Base-by-base conservation (phyloP, 2,888 invertebrate genomes). In the Tyria jacobaeae region DNA sequence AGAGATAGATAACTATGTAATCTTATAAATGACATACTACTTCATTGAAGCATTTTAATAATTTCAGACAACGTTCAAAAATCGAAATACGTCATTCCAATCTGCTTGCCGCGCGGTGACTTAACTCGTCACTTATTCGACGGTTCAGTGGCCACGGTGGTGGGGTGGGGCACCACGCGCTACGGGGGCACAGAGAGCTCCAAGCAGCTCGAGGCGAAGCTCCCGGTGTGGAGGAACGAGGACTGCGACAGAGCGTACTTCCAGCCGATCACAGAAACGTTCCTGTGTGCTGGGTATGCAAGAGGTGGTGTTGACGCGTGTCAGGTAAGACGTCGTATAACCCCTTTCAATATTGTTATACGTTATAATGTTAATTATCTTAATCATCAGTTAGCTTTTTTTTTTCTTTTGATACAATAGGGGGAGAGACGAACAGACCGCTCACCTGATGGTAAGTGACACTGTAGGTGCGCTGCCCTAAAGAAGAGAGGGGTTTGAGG, bases 261-360 rank as follows among this genome's bases (percentile, higher is more conserved):
- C 89, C 98, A 98, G 85, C 98, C 98, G 0, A 98, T 98, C 75
- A 98, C 97, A 0, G 96, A 97, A 63, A 97, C 97, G 68, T 98
- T 98, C 86, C 91, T 98, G 27, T 98, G 98, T 82, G 98, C 98
- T 24, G 98, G 98, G 0, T 97, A 97, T 79, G 96, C 97, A 2
- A 96, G 97, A 80, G 98, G 98, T 1, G 98, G 98, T 0, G 97
- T 97, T 49, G 98, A 98, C 83, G 98, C 98, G n/a, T 98, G 98
- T 82, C 98, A 98, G 95, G 97, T 96, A 64, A 79, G n/a, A n/a
- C n/a, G n/a, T n/a, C n/a, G n/a, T n/a, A n/a, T n/a, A n/a, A n/a
- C n/a, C n/a, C n/a, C n/a, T n/a, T n/a, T n/a, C n/a, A n/a, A n/a
- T n/a, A n/a, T n/a, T n/a, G n/a, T n/a, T n/a, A n/a, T n/a, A n/a